Evolutionary conservation across 2,797 vertebrate genomes (phyloP).

Genomic region (Gallinago solitaria): DNA sequence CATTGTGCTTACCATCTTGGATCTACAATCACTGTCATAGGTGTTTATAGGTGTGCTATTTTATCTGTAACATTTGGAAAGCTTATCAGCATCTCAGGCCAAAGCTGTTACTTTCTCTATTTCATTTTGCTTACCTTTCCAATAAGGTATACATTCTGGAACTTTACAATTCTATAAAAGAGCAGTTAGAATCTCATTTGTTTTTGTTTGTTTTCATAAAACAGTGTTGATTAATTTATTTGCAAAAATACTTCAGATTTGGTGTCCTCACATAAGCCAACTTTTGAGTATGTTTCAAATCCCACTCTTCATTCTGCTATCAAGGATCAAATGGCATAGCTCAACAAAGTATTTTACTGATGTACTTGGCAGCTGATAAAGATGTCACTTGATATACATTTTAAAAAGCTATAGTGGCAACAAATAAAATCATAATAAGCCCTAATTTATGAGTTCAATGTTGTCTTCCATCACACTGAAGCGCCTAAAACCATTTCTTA

Average conservation of each 20-base stretch:
- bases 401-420: not conserved
- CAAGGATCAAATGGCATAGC: not conserved
- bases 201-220: not conserved
- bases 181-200: not conserved
- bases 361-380: not conserved
- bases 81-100: not conserved
- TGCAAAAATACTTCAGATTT: not conserved
- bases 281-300: not conserved
- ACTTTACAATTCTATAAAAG: not conserved
- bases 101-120: not conserved
- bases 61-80: not conserved
- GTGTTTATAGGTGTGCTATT: not conserved
- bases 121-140: not conserved
- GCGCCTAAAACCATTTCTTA: not conserved
- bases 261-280: not conserved
- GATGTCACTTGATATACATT: not conserved
- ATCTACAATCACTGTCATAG: not conserved
- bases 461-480: not conserved
- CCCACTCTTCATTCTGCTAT: not conserved
- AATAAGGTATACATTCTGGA: too few species aligned
- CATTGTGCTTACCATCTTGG: not conserved
- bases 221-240: not conserved
- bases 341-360: not conserved
- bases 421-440: not conserved
- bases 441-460: not conserved